Conservation (phyloP, 2,888 invertebrate genomes). For the Tipula unca region DNA sequence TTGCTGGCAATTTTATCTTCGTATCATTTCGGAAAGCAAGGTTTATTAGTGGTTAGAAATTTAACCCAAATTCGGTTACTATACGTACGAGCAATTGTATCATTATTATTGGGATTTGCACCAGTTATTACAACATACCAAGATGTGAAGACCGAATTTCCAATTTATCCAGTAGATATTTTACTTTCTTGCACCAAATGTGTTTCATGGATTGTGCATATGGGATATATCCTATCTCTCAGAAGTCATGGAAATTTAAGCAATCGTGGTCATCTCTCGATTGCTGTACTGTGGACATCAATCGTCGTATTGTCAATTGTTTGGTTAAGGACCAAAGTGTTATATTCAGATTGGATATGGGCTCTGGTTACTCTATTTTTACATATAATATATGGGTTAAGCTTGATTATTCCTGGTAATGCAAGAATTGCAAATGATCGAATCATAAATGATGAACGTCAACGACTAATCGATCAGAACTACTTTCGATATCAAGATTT, state of each 20-base stretch:
- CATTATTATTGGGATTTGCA: slow-evolving; percentile 53
- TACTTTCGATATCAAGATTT: slow-evolving; percentile 58
- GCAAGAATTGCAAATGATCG: slow-evolving; percentile 44
- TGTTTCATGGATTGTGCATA: slow-evolving; percentile 74
- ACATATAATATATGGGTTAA: slow-evolving; percentile 60
- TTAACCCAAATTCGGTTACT: slow-evolving; percentile 54
- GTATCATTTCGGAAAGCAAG: slow-evolving; percentile 66
- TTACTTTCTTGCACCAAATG: slow-evolving; percentile 61
- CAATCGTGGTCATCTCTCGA: slow-evolving; percentile 62
- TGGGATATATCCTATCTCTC: slow-evolving; percentile 52
- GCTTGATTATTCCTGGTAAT: slow-evolving; percentile 54
- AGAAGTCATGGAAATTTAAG: slow-evolving; percentile 55
- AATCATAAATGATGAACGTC: slow-evolving; percentile 44
- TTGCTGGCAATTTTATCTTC: slow-evolving; percentile 70
- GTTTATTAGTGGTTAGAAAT: slow-evolving; percentile 54
- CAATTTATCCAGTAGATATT: slow-evolving; percentile 58
- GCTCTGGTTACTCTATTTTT: slow-evolving; percentile 53
- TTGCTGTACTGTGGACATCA: slow-evolving; percentile 61
- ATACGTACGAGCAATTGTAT: slow-evolving; percentile 53
- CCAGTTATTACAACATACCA: slow-evolving; percentile 62
- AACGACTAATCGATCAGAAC: slow-evolving; percentile 48
- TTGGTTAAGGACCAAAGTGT: slow-evolving; percentile 56
- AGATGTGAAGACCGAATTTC: slow-evolving; percentile 46
- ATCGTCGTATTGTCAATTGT: slow-evolving; percentile 59
- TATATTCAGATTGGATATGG: slow-evolving; percentile 49